These are phyloP conservation scores for Baronia brevicornis DNA, from an alignment of 2,888 invertebrate genomes.

Conservation along the genomic window DNA sequence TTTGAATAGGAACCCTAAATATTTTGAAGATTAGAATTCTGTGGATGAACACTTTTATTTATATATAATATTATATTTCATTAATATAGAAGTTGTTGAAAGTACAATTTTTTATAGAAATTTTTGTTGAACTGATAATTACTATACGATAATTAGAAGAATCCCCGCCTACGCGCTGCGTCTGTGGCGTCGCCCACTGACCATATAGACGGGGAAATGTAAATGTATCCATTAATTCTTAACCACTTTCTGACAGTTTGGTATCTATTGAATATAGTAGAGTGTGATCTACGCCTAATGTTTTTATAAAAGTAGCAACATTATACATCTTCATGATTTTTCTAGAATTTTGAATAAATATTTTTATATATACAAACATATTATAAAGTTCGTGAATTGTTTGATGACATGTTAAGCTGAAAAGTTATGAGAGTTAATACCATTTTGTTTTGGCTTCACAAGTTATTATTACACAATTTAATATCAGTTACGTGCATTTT, in stretches of 20 bases:
- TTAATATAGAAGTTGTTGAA: too few species aligned
- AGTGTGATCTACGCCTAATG: neutral
- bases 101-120: too few species aligned
- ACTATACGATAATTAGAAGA: conserved; percentile 25
- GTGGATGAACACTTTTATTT: too few species aligned
- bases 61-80: too few species aligned
- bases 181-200: conserved; percentile 22
- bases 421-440: too few species aligned
- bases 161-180: conserved; percentile 23
- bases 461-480: conserved; percentile 1
- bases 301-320: neutral
- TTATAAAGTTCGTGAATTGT: conserved; percentile 1
- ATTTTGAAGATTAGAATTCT: too few species aligned
- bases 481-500: too few species aligned
- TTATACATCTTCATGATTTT: neutral
- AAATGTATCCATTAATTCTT: conserved; percentile 10
- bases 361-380: neutral
- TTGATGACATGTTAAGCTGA: conserved; percentile 5
- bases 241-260: conserved; percentile 5
- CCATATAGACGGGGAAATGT: conserved; percentile 18
- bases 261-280: conserved; percentile 5
- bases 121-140: too few species aligned
- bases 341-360: neutral
- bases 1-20: too few species aligned
- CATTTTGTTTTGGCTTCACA: neutral